A percentile compares a stretch with the other conserved stretches of the same genome.
phyloP scores from a whole-genome alignment of 1,140 invertebrate species.

The Aphis craccivora region DNA sequence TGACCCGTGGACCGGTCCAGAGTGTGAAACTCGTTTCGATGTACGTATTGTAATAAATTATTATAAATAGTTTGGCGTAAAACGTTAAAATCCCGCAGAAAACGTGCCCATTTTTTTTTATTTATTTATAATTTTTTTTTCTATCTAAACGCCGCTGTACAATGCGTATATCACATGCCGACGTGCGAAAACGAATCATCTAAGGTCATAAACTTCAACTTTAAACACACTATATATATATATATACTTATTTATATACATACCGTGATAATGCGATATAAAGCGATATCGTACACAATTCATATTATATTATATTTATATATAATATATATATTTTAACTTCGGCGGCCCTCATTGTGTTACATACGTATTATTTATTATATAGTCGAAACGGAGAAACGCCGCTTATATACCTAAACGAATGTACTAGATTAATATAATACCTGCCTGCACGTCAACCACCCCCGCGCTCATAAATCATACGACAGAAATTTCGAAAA shows the following conservation, averaged over 20 bases:
- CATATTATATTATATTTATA: constrained; percentile 4
- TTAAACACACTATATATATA: neutral
- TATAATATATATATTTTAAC: constrained; percentile 1
- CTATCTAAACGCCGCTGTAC: neutral
- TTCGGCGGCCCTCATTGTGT: neutral
- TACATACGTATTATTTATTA: neutral
- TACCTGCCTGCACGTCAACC: neutral
- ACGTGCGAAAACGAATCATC: neutral
- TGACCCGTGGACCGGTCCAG: neutral
- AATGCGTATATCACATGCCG: neutral
- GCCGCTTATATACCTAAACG: neutral
- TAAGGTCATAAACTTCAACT: neutral
- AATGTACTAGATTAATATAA: neutral
- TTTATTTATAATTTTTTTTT: neutral
- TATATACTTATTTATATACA: neutral
- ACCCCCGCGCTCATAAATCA: constrained; percentile 22
- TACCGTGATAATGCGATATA: neutral
- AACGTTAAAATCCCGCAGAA: neutral
- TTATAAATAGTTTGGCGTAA: neutral
- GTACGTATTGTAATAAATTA: neutral
- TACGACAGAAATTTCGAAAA: neutral
- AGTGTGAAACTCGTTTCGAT: constrained; percentile 31
- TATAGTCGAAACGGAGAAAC: neutral
- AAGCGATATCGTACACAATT: neutral
- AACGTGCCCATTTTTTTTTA: neutral